Base-by-base conservation (phyloP, 2,113 vertebrate genomes). In the Stigmatopora nigra region DNA sequence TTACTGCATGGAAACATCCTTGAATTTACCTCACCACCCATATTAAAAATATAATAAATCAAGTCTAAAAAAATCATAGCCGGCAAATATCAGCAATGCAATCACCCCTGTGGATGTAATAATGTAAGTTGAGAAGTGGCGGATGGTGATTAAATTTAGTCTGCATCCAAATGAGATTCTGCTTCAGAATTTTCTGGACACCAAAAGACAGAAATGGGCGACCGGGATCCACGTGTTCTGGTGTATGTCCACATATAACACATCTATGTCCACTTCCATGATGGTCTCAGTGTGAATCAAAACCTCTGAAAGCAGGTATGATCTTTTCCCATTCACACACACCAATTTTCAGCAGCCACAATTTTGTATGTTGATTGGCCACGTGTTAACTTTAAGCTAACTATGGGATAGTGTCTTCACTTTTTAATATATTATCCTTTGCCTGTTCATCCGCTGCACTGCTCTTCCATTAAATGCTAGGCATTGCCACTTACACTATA, bases 201-300 rank as follows among this genome's bases (percentile, higher is more conserved):
- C 17, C 19, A 70, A 25, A 68, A 47, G 22, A 73, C 62, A 61
- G 64, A 25, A 31, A 31, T 31, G 25, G 25, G 25, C 25, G 25
- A 3, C 25, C 3, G 25, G 25, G 25, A 31, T 31, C 25, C 25
- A 31, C 25, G 2, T 31, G 59, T 63, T 66, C 20, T 52, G 12
- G 41, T 62, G 25, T 31, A 31, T 1, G 25, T 31, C 25, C 25
- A 31, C 1, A 31, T 31, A 31, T 3, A 31, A 31, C 25, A 31
- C 25, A 59, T 64, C 38, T 46, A 35, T 74, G 76, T 75, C 78
- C 55, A 20, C 53, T 60, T 5, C 56, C 52, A 82, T 85, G 75
- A 68, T n/a, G n/a, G 20, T 71, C 15, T 62, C 38, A 19, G 16
- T 66, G 56, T 82, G 71, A 80, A 87, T 87, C 76, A 78, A 57